Conservation (phyloP, 2,797 vertebrate genomes). For the Cryptoblepharus egeriae region DNA sequence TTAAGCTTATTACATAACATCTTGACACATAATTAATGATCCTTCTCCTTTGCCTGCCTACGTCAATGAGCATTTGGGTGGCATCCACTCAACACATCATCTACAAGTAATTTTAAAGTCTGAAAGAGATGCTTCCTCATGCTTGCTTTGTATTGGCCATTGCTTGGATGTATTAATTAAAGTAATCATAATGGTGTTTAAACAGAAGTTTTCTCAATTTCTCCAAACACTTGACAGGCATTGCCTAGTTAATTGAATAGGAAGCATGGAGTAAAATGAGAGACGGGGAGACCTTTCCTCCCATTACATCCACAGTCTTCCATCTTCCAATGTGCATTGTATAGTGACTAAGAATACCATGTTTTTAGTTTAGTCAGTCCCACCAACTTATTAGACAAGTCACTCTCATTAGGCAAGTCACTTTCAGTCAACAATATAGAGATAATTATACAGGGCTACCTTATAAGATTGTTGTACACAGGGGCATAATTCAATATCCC, state of each 20-base stretch:
- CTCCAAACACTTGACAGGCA: neutral
- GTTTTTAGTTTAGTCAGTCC: neutral
- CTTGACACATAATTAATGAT: slow-evolving; percentile 63
- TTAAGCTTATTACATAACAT: slow-evolving; percentile 59
- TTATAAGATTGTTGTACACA: too few species aligned
- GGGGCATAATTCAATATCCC: too few species aligned
- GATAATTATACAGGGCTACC: too few species aligned
- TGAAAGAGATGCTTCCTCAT: slow-evolving; percentile 28
- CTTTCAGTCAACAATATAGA: too few species aligned
- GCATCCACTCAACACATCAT: slow-evolving; percentile 40
- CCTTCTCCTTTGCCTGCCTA: slow-evolving; percentile 33
- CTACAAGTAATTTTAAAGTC: neutral
- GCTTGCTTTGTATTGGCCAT: neutral
- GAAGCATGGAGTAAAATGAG: too few species aligned
- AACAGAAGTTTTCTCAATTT: neutral
- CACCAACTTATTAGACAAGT: neutral
- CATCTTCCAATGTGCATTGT: neutral
- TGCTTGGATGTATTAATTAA: neutral
- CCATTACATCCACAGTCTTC: too few species aligned
- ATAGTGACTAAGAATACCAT: neutral
- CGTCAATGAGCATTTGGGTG: slow-evolving; percentile 58
- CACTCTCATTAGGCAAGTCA: too few species aligned
- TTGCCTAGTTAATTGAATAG: neutral
- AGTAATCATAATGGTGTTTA: neutral
- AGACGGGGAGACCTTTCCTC: too few species aligned